Evolutionary conservation across 1,140 invertebrate genomes (phyloP), one percentile per base, ranked within the genome.

Genomic region (Gonatopus flavifemur): DNA sequence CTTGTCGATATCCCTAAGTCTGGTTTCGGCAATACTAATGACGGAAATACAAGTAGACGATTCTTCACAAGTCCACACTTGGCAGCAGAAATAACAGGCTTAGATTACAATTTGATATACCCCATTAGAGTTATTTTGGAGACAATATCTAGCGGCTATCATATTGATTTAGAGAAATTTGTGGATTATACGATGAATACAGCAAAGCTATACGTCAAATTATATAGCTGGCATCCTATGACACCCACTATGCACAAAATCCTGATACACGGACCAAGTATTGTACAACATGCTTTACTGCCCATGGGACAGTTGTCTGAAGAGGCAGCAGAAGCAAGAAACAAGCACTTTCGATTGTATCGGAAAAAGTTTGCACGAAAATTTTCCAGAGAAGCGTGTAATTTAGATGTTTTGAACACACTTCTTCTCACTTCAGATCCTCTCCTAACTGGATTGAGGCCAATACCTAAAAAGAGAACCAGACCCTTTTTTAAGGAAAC

Each of bases 1-100:
- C n/a, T 33, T 9, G 32, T 33, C n/a, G 32, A 33, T 13, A 33
- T 8, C 5, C 32, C 32, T 9, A n/a, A n/a, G n/a, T n/a, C n/a
- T n/a, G n/a, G n/a, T n/a, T n/a, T n/a, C n/a, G n/a, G n/a, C n/a
- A n/a, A 59, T 35, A 62, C 37, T 2, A 49, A 49, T 39, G 21
- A 20, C 7, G 60, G 64, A 6, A 75, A 77, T 45, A 72, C 67
- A 0, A 48, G 46, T 8, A 50, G 66, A 51, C 57, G 62, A 52
- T 75, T 74, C 54, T 75, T 74, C 56, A 32, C 30, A 24, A 37
- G 71, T 55, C 32, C 49, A 6, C 35, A 66, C 36, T 25, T 47
- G 18, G 33, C 60, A 45, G 32, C 59, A 19, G 41, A 55, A 24
- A 67, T 70, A 15, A 67, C 66, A 10, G 60, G 57, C 5, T 44